Base-by-base conservation (phyloP, 64 coral and sea anemone species). In the Platygyra sinensis region DNA sequence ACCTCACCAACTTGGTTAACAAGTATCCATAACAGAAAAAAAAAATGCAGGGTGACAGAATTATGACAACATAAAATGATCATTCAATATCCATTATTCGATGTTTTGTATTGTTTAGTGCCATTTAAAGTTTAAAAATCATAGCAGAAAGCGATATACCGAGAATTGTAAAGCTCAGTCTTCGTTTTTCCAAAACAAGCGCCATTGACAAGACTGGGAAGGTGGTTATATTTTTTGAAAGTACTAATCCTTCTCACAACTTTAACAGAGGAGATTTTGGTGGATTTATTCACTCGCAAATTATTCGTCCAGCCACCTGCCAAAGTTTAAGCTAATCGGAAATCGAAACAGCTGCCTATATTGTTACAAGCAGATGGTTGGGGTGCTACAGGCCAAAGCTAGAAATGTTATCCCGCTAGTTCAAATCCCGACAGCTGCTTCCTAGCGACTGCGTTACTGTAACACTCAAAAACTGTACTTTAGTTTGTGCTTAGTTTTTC, bases 311-410 rank as follows among this genome's bases (percentile, higher is more conserved):
- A 51, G 24, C 81, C 81, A 85, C 81, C 81, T 85, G 81, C 81
- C 57, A 8, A 1, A 25, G 38, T 5, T 38, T 51, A 85, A 71
- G 62, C 62, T 71, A 85, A 64, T 85, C 80, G 63, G 81, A 85
- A 67, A 25, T 65, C 24, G 22, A 17, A 51, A 31, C 81, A 85
- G 81, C 81, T 85, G 81, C 24, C 24, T n/a, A 85, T 60, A 85
- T 85, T 85, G 81, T 85, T 85, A 71, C 20, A 4, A 63, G 63
- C 81, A 85, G 81, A 85, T 85, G 81, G 65, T 69, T 69, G 22
- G 65, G 65, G n/a, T 24, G 81, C 81, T 85, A 2, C 36, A 85
- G 81, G 60, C 22, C 65, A 11, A n/a, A 11, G 9, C 65, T 16
- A 71, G 50, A 85, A 67, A 85, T 71, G 81, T 24, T 72, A 57